These are phyloP conservation scores for Apocheima hispidaria DNA, from an alignment of 2,888 invertebrate genomes.

Conservation along the genomic window DNA sequence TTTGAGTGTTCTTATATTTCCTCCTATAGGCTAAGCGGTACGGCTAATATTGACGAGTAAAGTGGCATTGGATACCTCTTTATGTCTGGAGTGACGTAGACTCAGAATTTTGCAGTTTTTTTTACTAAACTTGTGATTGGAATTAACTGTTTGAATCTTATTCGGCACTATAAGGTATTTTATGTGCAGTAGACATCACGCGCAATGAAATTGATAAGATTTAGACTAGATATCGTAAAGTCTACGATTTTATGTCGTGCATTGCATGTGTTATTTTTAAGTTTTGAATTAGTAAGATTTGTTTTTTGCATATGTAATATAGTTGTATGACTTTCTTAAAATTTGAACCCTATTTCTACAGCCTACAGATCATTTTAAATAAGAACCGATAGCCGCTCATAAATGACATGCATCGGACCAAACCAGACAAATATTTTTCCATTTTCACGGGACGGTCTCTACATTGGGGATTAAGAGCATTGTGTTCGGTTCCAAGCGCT, in stretches of 20 bases:
- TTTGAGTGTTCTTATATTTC: no score
- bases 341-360: slow-evolving; percentile 21
- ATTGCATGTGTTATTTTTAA: neutral
- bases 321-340: neutral
- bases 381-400: slow-evolving; percentile 25
- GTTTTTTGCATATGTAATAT: neutral
- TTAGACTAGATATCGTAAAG: neutral
- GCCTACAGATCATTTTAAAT: slow-evolving; percentile 16
- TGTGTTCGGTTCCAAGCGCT: slow-evolving; percentile 57
- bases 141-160: neutral
- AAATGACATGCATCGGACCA: slow-evolving; percentile 35
- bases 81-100: no score
- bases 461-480: slow-evolving; percentile 76
- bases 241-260: neutral
- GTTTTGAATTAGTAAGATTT: neutral
- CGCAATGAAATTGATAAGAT: neutral
- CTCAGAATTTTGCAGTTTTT: no score
- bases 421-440: slow-evolving; percentile 84
- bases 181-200: neutral
- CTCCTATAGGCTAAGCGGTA: no score
- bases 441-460: slow-evolving; percentile 72
- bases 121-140: neutral
- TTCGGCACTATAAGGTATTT: neutral
- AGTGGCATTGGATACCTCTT: no score
- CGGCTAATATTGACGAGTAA: no score